Evolutionary conservation across 2,113 vertebrate genomes (phyloP), one percentile per base, ranked within the genome.

Genomic region (Burhinus oedicnemus): DNA sequence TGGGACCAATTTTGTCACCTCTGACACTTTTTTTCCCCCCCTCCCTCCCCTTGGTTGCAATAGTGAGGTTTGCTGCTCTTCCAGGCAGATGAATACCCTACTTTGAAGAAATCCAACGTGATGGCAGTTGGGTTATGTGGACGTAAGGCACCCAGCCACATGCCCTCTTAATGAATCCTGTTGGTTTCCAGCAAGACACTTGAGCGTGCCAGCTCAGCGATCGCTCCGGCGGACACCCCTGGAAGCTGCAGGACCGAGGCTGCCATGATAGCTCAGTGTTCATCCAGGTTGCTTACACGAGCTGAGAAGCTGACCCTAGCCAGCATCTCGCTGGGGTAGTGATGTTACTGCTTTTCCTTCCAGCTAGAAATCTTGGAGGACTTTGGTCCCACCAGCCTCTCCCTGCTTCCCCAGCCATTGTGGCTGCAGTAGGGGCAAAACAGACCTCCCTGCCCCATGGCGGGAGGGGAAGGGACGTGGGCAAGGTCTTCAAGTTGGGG

Each of bases 321-420:
- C 34, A 38, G 8, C 12, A 26, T 5, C 36, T 74, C 0, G 0
- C 21, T 68, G 55, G 42, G 18, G 13, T 0, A 29, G 26, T 9
- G 49, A 38, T 68, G 54, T 15, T 74, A 25, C 5, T 3, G 0
- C 3, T 32, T 44, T 49, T 34, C 13, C 20, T 27, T 32, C 11
- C 19, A 69, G 20, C 8, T 30, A n/a, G 14, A 54, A 52, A 11
- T 6, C 29, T 2, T 26, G 22, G 30, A 68, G 40, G 27, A 13
- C 6, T 29, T 52, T n/a, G 25, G 5, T 66, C 44, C 20, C 29
- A 21, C 4, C 29, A 25, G 5, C 1, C 3, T 57, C 5, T 34
- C 10, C 30, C 27, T 34, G 0, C 6, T 79, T 36, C 11, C 5
- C 4, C 15, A 64, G 42, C 7, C 3, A 0, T 5, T 22, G 11